A percentile compares a stretch with the other conserved stretches of the same genome.
Evolutionary conservation across 23 tunicate genomes (phyloP).

Genomic region (Trididemnum nubilum): DNA sequence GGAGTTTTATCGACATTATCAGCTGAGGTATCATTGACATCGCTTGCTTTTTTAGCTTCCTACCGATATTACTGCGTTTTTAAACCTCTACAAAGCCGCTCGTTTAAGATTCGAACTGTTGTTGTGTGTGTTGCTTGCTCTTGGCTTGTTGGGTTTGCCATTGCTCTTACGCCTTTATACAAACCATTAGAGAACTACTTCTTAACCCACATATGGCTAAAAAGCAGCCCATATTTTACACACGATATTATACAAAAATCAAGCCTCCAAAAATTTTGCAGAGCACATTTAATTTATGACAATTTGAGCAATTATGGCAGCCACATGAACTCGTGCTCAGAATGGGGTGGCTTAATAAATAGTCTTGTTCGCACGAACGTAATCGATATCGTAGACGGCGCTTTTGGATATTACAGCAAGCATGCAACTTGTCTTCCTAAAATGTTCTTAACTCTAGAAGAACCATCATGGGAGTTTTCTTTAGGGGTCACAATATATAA

Average conservation of each 20-base stretch:
- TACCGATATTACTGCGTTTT: constrained; percentile 68
- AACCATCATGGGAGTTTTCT: constrained; percentile 66
- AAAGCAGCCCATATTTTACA: constrained; percentile 43
- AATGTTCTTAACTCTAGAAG: constrained; percentile 44
- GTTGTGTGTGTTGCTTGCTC: constrained; percentile 21
- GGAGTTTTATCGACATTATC: constrained; percentile 59
- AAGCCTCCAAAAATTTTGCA: not conserved
- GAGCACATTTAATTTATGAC: not conserved
- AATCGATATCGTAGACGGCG: constrained; percentile 13
- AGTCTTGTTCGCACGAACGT: not conserved
- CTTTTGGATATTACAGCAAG: constrained; percentile 75
- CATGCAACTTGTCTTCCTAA: constrained; percentile 77
- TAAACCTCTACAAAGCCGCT: constrained; percentile 57
- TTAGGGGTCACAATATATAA: constrained; percentile 37
- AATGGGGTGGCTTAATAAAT: constrained; percentile 4
- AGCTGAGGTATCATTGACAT: constrained; percentile 50
- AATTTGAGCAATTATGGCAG: not conserved
- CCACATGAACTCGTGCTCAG: not conserved
- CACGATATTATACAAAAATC: constrained; percentile 24
- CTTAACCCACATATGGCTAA: constrained; percentile 35
- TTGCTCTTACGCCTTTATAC: constrained; percentile 46
- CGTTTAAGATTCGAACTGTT: constrained; percentile 17
- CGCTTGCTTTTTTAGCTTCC: constrained; percentile 56
- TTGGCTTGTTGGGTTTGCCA: constrained; percentile 41
- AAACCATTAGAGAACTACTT: constrained; percentile 30